Evolutionary conservation across 2,797 vertebrate species (phyloP), one percentile per base, ranked within the genome.

Genomic region (Chelon labrosus): DNA sequence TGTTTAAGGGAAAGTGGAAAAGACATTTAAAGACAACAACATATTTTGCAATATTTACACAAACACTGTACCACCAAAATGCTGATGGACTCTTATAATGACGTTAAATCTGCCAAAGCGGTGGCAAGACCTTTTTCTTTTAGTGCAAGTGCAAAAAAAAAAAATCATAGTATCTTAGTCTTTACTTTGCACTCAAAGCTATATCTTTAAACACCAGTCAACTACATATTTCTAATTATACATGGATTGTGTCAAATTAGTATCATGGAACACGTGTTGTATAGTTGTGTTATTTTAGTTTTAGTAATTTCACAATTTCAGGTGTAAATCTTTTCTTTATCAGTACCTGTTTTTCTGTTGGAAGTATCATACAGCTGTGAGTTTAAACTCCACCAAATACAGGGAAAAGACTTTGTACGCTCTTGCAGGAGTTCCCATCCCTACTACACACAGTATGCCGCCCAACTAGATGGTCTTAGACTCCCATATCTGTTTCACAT

Each of bases 1-100:
- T 91, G 83, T 91, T 84, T 82, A 79, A 87, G 72, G 72, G 17
- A 82, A 86, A 89, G 61, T 86, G 85, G 85, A 89, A 88, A 88
- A 88, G 88, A 89, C 86, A 87, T 91, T 85, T 83, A 70, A 70
- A 88, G 81, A 88, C 82, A 86, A 87, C 74, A 66, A 60, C 77
- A 82, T 87, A 85, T 89, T 88, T 80, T 71, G 55, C 52, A 17
- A 77, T 82, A 72, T 83, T 70, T 77, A 66, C 71, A 64, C 47
- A 69, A 61, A 58, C 59, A 55, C 65, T 47, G 27, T 74, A 64
- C 46, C 47, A 54, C 60, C n/a, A 31, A 81, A 75, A 83, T 49
- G 59, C 37, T 59, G 78, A 81, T 58, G 59, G 59, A 80, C 53
- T 56, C 54, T 27, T 60, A 49, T 56, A 70, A 78, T 52, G 31